These are phyloP conservation scores for Bagarius yarrelli DNA, from an alignment of 2,113 vertebrate genomes.

Conservation along the genomic window DNA sequence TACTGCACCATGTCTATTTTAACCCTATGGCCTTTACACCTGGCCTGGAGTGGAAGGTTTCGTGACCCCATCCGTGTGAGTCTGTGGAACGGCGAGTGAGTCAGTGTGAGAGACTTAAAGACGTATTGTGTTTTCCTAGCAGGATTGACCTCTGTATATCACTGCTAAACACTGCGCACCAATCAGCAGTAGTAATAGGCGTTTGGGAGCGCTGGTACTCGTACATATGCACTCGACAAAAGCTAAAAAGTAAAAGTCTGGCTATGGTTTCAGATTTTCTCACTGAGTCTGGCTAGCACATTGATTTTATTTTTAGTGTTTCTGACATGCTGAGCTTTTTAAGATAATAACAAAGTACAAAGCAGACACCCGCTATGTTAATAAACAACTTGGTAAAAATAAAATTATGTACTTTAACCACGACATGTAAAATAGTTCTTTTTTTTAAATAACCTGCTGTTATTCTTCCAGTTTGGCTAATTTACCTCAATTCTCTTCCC, in stretches of 20 bases:
- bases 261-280: slow-evolving; percentile 5
- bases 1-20: neutral
- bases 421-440: neutral
- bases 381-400: neutral
- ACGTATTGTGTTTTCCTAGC: slow-evolving; percentile 6
- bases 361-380: neutral
- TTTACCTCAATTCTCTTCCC: neutral
- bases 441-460: neutral
- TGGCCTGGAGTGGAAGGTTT: neutral
- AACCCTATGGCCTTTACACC: neutral
- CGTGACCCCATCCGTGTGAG: slow-evolving; percentile 31
- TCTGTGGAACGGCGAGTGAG: slow-evolving; percentile 28
- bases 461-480: neutral
- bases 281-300: neutral
- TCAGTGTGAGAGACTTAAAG: slow-evolving; percentile 9
- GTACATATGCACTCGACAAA: neutral
- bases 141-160: slow-evolving; percentile 3
- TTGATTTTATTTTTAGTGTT: neutral
- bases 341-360: neutral
- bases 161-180: slow-evolving; percentile 9
- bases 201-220: neutral
- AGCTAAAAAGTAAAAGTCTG: neutral
- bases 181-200: neutral
- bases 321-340: neutral
- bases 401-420: neutral